Evolutionary conservation across 1,140 invertebrate genomes (phyloP), one percentile per base, ranked within the genome.

Genomic region (Euwallacea similis): DNA sequence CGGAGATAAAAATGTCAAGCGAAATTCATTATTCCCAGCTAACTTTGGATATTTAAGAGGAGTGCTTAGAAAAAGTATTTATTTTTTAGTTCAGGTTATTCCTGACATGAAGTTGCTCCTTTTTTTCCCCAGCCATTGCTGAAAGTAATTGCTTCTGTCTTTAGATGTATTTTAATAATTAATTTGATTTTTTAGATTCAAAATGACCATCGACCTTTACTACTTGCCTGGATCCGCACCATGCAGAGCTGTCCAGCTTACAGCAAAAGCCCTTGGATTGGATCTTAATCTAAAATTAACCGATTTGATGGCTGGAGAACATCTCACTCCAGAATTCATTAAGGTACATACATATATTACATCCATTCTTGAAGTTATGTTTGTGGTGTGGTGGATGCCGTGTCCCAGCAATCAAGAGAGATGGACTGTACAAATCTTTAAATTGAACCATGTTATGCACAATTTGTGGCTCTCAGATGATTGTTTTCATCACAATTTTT

Each of bases 301-400:
- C 47, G 85, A 91, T 77, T 76, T 91, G 15, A 76, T 88, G 70
- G 86, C 87, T 62, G 89, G 89, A 33, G 90, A 93, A 74, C 87
- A 91, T 54, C 76, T 90, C 76, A 89, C 85, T 47, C 87, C 89
- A 2, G 89, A 91, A 76, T 93, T 87, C 80, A 50, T 90, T 7
- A 90, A 93, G 87, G 89, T 93, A n/a, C n/a, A n/a, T n/a, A n/a
- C n/a, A n/a, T n/a, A 50, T 42, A 16, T 15, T 13, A 50, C 9
- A 0, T 11, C 9, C 6, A 7, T 11, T 50, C 13, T 50, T 50
- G 46, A 50, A 50, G 13, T 6, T 6, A 50, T 3, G 2, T 50
- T 50, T 50, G 1, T 33, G 21, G 21, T 33, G 4, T 33, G 21
- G 21, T 33, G 21, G 4, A 33, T 2, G 4, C 1, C 21, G 21